Percentiles rank a stretch among this genome's conserved stretches.
phyloP scores from a whole-genome alignment of 2,888 invertebrate species.

The Criorhina ranunculi region DNA sequence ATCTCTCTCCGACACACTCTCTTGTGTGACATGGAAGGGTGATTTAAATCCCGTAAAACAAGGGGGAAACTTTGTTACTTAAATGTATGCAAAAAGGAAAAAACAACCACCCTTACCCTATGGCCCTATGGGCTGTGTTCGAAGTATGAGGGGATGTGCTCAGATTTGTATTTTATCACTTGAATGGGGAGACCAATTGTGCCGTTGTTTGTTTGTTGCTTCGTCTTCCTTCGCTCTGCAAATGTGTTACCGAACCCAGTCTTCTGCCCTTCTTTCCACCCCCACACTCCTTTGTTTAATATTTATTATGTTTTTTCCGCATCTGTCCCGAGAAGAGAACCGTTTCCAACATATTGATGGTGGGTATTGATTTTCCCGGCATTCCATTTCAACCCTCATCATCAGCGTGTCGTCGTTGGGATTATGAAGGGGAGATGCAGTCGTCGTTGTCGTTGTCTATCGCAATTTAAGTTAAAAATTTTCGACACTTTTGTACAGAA shows the following conservation, averaged over 20 bases:
- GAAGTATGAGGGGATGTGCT: constrained; percentile 16
- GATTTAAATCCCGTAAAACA: constrained; percentile 60
- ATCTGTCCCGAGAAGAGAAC: constrained; percentile 22
- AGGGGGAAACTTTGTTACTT: constrained; percentile 62
- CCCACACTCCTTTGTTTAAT: constrained; percentile 43
- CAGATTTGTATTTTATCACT: constrained; percentile 48
- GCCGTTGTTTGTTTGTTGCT: constrained; percentile 29
- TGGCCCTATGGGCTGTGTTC: no score
- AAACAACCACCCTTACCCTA: constrained; percentile 10
- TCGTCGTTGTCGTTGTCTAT: constrained; percentile 34
- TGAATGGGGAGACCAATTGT: constrained; percentile 13
- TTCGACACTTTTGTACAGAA: constrained; percentile 45
- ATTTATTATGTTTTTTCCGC: constrained; percentile 42
- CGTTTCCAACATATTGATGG: constrained; percentile 46
- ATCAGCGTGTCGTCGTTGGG: constrained; percentile 9
- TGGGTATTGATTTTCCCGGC: constrained; percentile 63
- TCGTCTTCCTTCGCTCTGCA: not conserved
- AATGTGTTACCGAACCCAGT: constrained; percentile 21
- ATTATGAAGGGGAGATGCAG: constrained; percentile 38
- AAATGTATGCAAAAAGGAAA: constrained; percentile 46
- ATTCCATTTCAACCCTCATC: constrained; percentile 41
- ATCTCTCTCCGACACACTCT: not conserved
- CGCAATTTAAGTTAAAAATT: constrained; percentile 55
- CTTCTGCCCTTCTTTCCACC: not conserved
- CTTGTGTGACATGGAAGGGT: constrained; percentile 13